Conservation (phyloP, 2,888 invertebrate species). For the Norana najaformis region DNA sequence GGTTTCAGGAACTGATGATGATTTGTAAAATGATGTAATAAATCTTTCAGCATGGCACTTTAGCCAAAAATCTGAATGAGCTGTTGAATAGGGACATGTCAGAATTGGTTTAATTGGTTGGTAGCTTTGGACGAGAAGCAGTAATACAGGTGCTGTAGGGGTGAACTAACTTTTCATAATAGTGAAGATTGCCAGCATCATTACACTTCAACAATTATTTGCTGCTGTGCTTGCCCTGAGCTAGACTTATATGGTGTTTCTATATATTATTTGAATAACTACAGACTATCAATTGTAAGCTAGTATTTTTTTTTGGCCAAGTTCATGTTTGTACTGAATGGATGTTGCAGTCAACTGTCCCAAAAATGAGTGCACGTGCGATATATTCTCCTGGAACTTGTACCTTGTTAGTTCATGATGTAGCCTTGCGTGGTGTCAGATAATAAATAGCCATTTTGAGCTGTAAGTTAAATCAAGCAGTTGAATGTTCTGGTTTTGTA, state of each 20-base stretch:
- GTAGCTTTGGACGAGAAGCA: neutral
- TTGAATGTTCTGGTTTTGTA: slow-evolving; percentile 44
- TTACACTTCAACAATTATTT: neutral
- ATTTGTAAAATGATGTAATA: too few relatives aligned
- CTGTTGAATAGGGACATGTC: neutral
- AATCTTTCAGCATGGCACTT: neutral
- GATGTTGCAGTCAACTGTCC: neutral
- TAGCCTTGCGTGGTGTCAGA: neutral
- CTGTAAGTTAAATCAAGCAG: neutral
- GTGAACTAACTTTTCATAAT: neutral
- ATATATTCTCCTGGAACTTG: neutral
- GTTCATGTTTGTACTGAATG: neutral
- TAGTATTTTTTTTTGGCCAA: neutral
- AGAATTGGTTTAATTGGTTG: too few relatives aligned
- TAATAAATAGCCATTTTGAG: neutral
- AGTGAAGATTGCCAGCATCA: neutral
- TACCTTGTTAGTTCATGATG: neutral
- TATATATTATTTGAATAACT: neutral
- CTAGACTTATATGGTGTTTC: neutral
- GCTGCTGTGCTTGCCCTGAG: neutral
- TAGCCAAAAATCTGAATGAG: slow-evolving; percentile 1
- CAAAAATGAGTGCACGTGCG: neutral
- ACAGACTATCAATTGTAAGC: neutral
- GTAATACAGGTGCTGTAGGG: neutral
- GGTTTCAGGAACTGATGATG: neutral